A percentile compares a stretch with the other conserved stretches of the same genome.
phyloP scores from a whole-genome alignment of 1,140 invertebrate genomes.

The Pissodes strobi region DNA sequence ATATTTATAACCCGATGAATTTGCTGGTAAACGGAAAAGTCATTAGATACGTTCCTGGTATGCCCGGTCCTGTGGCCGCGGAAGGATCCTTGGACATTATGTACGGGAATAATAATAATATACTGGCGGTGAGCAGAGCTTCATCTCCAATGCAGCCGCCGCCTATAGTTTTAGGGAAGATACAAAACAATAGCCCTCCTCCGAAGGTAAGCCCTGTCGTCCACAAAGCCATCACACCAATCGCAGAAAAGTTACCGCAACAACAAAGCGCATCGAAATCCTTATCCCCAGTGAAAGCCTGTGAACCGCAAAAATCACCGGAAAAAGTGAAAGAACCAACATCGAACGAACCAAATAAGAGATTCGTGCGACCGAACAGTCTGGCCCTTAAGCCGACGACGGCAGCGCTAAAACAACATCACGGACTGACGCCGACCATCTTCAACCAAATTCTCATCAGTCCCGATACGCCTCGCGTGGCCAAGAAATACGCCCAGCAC shows the following conservation, averaged over 20 bases:
- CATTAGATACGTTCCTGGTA: conserved; percentile 69
- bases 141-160: conserved; percentile 11
- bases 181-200: too few species aligned
- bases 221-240: conserved; percentile 1
- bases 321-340: not conserved
- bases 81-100: conserved; percentile 40
- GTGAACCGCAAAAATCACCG: conserved; percentile 9
- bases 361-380: conserved; percentile 78
- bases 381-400: conserved; percentile 80
- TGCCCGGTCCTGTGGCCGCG: conserved; percentile 70
- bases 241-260: not conserved
- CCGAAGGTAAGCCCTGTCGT: not conserved
- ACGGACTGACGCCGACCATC: conserved; percentile 75
- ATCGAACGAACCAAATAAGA: conserved; percentile 50
- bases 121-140: conserved; percentile 15
- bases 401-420: conserved; percentile 76
- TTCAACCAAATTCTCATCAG: conserved; percentile 80
- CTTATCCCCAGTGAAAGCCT: not conserved
- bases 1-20: conserved; percentile 70
- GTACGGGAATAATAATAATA: conserved; percentile 33
- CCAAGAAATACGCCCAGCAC: conserved; percentile 84
- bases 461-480: conserved; percentile 86
- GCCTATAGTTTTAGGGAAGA: not conserved
- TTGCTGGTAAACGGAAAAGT: conserved; percentile 67
- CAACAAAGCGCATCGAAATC: not conserved